Conservation (phyloP, 2,113 vertebrate species). For the Plestiodon gilberti region DNA sequence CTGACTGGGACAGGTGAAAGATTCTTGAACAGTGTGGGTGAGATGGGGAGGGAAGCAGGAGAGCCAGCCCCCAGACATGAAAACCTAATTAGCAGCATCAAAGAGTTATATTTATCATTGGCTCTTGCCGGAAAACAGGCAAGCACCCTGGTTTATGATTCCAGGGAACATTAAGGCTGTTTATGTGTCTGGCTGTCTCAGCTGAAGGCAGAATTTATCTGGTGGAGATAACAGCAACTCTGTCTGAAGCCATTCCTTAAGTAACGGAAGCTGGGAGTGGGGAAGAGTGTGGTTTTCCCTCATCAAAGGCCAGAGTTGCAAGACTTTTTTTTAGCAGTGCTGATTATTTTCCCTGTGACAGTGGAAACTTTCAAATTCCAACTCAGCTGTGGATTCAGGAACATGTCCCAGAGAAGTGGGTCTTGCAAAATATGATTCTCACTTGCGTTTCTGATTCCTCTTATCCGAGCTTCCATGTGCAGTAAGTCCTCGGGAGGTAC, state of each 20-base stretch:
- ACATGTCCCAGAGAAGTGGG: too few species aligned
- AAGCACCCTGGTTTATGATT: slow-evolving; percentile 25
- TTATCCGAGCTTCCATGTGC: too few species aligned
- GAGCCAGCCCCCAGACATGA: slow-evolving; percentile 35
- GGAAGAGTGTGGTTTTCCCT: not conserved
- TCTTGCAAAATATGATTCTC: too few species aligned
- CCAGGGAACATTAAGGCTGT: slow-evolving; percentile 34
- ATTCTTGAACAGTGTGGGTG: not conserved
- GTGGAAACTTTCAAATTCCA: too few species aligned
- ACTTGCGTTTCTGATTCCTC: too few species aligned
- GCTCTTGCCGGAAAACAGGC: slow-evolving; percentile 8
- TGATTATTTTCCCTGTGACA: too few species aligned
- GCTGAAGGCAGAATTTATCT: slow-evolving; percentile 6
- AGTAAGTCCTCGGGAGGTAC: not conserved
- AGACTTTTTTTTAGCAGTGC: too few species aligned
- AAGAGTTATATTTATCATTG: slow-evolving; percentile 47
- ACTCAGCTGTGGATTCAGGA: too few species aligned
- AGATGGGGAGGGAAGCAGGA: slow-evolving; percentile 32
- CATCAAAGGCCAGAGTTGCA: too few species aligned
- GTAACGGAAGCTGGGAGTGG: not conserved
- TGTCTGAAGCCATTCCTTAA: slow-evolving; percentile 1
- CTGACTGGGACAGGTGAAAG: slow-evolving; percentile 39
- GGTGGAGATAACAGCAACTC: slow-evolving; percentile 11
- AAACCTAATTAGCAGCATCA: slow-evolving; percentile 59
- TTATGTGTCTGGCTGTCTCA: slow-evolving; percentile 35